phyloP scores from a whole-genome alignment of 1,140 invertebrate genomes.

The Ridgeia piscesae region DNA sequence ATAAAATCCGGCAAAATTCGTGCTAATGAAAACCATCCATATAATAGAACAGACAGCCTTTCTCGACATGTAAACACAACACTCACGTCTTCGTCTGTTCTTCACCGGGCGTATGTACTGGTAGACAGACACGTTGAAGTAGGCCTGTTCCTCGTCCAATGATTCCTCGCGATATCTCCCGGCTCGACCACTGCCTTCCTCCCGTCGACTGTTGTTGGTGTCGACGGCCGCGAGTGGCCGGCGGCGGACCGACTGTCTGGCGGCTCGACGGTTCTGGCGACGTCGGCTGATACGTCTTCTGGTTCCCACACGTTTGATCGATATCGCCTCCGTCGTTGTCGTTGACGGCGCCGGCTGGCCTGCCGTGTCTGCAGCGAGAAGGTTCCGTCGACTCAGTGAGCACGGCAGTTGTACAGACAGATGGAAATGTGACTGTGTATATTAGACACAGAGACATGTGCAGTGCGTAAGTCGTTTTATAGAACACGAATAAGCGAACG shows the following conservation, averaged over 20 bases:
- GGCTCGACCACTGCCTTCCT: background rate
- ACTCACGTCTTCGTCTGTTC: background rate
- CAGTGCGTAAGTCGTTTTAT: background rate
- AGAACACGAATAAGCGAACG: background rate
- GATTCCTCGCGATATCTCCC: background rate
- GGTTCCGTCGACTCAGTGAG: background rate
- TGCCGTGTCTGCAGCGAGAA: background rate
- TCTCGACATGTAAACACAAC: background rate
- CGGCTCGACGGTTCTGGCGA: background rate
- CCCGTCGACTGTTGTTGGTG: background rate
- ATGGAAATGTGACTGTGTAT: no score
- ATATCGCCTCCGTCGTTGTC: no score
- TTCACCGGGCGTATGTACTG: background rate
- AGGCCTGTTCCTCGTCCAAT: background rate
- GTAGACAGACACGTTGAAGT: background rate
- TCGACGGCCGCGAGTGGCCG: background rate
- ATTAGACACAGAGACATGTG: background rate
- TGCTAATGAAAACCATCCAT: no score
- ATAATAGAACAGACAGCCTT: no score
- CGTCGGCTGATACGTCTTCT: background rate
- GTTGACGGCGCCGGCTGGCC: no score
- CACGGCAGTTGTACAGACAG: no score
- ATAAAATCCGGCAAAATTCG: no score
- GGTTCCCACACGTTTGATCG: background rate
- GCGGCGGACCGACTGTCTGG: background rate